Conservation (phyloP, 1,140 invertebrate species). For the Brachionus manjavacas region DNA sequence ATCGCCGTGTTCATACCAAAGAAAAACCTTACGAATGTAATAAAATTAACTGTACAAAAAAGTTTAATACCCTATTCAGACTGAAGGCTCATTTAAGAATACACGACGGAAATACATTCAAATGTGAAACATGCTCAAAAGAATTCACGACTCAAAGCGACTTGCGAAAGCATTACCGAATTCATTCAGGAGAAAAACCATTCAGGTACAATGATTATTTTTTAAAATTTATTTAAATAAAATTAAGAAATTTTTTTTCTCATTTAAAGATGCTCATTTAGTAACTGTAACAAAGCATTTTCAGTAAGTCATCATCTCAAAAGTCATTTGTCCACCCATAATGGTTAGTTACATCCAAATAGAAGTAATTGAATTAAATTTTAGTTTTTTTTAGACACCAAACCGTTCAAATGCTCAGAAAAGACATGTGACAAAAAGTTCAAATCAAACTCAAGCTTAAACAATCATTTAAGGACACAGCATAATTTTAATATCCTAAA, state of each 20-base stretch:
- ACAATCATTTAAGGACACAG: constrained; percentile 20
- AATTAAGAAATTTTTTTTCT: no score
- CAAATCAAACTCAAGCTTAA: constrained; percentile 24
- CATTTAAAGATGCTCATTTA: constrained; percentile 70
- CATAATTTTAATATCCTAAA: constrained; percentile 37
- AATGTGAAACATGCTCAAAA: constrained; percentile 80
- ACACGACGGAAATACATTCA: constrained; percentile 90
- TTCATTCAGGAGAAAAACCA: constrained; percentile 78
- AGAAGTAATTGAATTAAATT: not conserved
- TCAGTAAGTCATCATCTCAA: constrained; percentile 87
- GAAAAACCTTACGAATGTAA: constrained; percentile 80
- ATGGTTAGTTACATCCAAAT: constrained; percentile 57
- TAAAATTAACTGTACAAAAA: constrained; percentile 74
- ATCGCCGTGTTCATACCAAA: constrained; percentile 87
- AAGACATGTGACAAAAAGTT: constrained; percentile 37
- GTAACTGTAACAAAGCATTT: constrained; percentile 82
- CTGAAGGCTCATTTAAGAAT: constrained; percentile 82
- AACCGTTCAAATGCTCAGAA: constrained; percentile 28
- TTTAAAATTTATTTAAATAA: no score
- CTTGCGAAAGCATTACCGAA: constrained; percentile 83
- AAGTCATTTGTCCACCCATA: constrained; percentile 72
- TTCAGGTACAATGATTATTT: constrained; percentile 61
- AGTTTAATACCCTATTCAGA: constrained; percentile 88
- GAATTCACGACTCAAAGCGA: constrained; percentile 89
- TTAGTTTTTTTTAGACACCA: not conserved